Evolutionary conservation across 2,888 invertebrate species (phyloP), one percentile per base, ranked within the genome.

Genomic region (Erebia aethiops): DNA sequence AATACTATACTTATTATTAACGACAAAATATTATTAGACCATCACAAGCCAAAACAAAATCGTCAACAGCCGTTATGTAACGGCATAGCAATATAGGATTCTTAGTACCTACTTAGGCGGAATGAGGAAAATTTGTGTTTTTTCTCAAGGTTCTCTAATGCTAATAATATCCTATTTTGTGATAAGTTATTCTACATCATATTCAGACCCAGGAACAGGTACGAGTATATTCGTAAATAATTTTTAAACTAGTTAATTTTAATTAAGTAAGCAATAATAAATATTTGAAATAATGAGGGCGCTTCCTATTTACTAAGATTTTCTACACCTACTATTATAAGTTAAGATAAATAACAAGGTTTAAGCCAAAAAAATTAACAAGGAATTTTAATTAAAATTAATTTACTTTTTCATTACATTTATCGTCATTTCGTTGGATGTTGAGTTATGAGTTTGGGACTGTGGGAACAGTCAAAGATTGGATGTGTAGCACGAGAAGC

Each of bases 81-180:
- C 14, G 26, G 14, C 35, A 58, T 18, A 58, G 1, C 8, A 13
- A 2, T n/a, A 11, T 35, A 60, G 56, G 61, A 46, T 43, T 16
- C 2, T 46, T 43, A 16, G 46, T 61, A 35, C 35, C n/a, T n/a
- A n/a, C n/a, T 0, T 35, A 7, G 10, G 16, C 10, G 16, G 41
- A n/a, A 16, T 10, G n/a, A 60, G 60, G 60, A 60, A 60, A 58
- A 60, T 43, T 60, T 41, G 60, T 60, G 60, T n/a, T 60, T 41
- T 60, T 60, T 16, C 41, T 60, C 60, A 60, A 41, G 60, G 60
- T 43, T 58, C 16, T 58, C 11, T 16, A 41, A 43, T 60, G 16
- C 60, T 60, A 60, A n/a, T 60, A 14, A 60, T 60, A 60, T 41
- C 4, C n/a, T 41, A 60, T 16, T 41, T 9, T 16, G 41, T 26